A percentile compares a stretch with the other conserved stretches of the same genome.
phyloP scores from a whole-genome alignment of 2,888 invertebrate genomes.

The Mactromeris polynyma region DNA sequence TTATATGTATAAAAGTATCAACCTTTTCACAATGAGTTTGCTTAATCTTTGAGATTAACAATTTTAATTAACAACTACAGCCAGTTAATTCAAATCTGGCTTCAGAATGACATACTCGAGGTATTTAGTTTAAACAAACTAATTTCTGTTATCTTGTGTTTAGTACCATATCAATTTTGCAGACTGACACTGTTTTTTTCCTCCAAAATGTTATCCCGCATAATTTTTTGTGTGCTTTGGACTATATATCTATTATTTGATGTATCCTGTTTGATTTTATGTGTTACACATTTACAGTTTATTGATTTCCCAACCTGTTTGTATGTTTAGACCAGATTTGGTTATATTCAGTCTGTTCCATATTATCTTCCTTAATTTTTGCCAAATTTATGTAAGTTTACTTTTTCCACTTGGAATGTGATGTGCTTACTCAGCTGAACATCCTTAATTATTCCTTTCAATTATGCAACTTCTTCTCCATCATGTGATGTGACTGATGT shows the following conservation, averaged over 20 bases:
- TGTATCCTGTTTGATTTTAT: neutral
- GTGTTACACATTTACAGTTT: constrained; percentile 3
- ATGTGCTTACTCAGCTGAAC: too few species aligned
- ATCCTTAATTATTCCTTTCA: too few species aligned
- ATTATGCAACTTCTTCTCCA: too few species aligned
- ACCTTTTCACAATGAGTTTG: too few species aligned
- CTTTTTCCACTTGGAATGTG: too few species aligned
- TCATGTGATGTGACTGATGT: too few species aligned
- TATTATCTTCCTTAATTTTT: neutral
- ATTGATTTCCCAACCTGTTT: neutral
- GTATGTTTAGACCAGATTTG: neutral
- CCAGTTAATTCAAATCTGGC: too few species aligned
- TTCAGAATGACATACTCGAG: neutral
- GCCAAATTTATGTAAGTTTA: neutral
- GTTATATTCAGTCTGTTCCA: neutral
- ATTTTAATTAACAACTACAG: too few species aligned
- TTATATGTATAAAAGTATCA: neutral
- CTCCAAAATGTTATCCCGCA: constrained; percentile 5
- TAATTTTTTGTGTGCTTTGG: constrained; percentile 6
- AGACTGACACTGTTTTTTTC: neutral
- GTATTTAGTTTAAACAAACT: neutral
- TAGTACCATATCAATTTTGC: neutral
- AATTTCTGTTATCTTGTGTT: neutral
- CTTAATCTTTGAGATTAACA: too few species aligned
- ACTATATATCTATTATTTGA: constrained; percentile 2